phyloP scores from a whole-genome alignment of 2,113 vertebrate genomes.

The Micronycteris hirsuta region DNA sequence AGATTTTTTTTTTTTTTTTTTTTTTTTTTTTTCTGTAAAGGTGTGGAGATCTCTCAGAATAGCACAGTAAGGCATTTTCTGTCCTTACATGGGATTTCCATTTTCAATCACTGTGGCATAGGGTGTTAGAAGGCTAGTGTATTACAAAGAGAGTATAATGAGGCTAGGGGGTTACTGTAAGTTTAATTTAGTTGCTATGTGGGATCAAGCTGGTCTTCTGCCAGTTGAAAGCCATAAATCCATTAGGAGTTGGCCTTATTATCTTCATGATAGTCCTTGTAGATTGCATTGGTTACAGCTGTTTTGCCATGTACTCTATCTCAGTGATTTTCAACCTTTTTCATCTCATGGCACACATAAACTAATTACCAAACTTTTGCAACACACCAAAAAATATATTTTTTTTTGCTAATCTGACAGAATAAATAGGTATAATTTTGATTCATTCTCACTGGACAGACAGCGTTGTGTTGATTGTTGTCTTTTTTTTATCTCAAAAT shows the following conservation, averaged over 20 bases:
- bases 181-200: background rate
- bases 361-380: too few species aligned
- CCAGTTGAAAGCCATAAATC: background rate
- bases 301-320: background rate
- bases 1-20: background rate
- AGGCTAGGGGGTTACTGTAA: background rate
- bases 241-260: background rate
- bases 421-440: too few species aligned
- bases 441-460: too few species aligned
- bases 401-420: too few species aligned
- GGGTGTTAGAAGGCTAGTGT: background rate
- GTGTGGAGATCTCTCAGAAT: background rate
- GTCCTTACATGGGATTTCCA: background rate
- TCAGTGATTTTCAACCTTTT: too few species aligned
- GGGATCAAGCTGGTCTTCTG: background rate
- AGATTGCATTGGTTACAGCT: background rate
- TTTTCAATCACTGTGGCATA: background rate
- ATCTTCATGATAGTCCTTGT: background rate
- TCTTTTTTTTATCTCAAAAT: too few species aligned
- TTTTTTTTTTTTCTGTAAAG: too few species aligned
- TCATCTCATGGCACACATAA: too few species aligned
- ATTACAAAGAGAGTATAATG: background rate
- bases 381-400: too few species aligned
- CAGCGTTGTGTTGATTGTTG: too few species aligned
- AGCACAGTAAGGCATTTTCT: background rate